These are phyloP conservation scores for Branchellion lobata DNA, from an alignment of 2,888 invertebrate genomes.

Conservation along the genomic window DNA sequence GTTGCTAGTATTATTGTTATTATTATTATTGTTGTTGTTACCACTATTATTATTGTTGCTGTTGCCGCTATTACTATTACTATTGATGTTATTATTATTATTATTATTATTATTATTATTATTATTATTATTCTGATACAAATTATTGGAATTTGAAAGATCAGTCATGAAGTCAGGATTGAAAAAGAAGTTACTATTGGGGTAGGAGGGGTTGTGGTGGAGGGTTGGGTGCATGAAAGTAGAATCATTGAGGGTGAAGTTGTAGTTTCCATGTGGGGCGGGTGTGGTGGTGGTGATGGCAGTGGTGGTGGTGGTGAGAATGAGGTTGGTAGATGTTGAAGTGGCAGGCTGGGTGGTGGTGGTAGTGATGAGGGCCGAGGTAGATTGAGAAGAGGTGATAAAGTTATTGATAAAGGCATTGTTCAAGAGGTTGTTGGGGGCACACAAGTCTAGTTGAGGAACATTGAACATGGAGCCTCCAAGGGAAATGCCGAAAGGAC, in stretches of 20 bases:
- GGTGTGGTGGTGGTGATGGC: not conserved
- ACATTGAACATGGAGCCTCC: not conserved
- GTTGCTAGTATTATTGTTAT: not conserved
- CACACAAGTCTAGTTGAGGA: not conserved
- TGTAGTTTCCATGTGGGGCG: not conserved
- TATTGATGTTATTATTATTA: not conserved
- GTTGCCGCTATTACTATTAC: not conserved
- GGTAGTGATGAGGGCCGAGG: not conserved
- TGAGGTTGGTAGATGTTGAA: not conserved
- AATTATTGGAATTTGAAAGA: not conserved
- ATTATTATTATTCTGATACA: not conserved
- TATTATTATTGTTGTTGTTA: slow-evolving; percentile 10
- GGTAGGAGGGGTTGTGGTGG: slow-evolving; percentile 13
- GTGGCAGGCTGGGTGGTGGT: not conserved
- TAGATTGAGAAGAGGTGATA: not conserved
- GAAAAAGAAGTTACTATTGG: not conserved
- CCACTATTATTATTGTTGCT: not conserved
- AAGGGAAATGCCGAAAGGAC: not conserved
- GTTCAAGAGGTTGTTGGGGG: not conserved
- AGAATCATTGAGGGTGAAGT: not conserved
- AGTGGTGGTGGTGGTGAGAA: not conserved
- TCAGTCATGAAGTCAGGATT: not conserved
- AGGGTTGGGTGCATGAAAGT: not conserved
- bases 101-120: not conserved
- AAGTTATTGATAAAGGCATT: slow-evolving; percentile 13